Evolutionary conservation across 2,797 vertebrate species (phyloP).

Genomic region (Moxostoma hubbsi): DNA sequence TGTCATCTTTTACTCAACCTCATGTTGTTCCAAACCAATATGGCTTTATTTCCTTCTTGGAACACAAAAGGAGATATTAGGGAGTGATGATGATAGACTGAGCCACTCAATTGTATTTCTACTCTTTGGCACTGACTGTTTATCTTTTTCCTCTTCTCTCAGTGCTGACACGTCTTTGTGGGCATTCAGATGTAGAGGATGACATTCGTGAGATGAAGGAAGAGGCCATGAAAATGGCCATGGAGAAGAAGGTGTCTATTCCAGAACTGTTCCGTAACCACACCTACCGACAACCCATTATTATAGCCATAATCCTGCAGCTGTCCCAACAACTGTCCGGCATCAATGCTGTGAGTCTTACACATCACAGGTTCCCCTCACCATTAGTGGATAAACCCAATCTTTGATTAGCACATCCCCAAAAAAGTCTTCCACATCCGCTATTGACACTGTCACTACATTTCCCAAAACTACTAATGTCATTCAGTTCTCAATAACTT

Average conservation of each 20-base stretch:
- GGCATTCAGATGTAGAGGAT: conserved; percentile 78
- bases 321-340: conserved; percentile 97
- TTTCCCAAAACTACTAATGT: not conserved
- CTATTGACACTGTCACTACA: not conserved
- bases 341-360: conserved; percentile 92
- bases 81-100: too few relatives aligned
- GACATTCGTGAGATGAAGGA: conserved; percentile 94
- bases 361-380: not conserved
- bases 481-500: not conserved
- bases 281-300: conserved; percentile 87
- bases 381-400: not conserved
- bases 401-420: not conserved
- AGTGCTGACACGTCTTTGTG: conserved; percentile 88
- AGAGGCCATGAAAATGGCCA: conserved; percentile 85
- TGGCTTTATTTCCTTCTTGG: too few relatives aligned
- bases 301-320: conserved; percentile 90
- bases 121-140: not conserved
- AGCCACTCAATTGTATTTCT: not conserved
- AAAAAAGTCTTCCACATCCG: not conserved
- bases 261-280: conserved; percentile 85
- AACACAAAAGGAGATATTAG: too few relatives aligned
- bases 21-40: too few relatives aligned
- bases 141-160: not conserved
- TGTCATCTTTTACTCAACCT: not conserved
- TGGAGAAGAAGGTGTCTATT: conserved; percentile 89